phyloP scores from a whole-genome alignment of 1,140 invertebrate species.

The Argopecten irradians region DNA sequence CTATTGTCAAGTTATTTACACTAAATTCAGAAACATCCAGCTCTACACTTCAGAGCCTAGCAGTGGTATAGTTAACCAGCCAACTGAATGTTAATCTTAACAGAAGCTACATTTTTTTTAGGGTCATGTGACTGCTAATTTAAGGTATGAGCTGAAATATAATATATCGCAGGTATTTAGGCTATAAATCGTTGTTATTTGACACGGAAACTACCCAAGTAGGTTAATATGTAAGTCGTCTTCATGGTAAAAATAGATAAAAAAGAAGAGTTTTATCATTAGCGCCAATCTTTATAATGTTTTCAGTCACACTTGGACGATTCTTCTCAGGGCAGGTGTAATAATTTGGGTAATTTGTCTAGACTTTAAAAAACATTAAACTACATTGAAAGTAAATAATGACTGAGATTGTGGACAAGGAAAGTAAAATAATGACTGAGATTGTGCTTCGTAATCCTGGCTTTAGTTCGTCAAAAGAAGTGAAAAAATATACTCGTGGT shows the following conservation, averaged over 20 bases:
- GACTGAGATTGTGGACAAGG: neutral
- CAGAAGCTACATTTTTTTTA: constrained; percentile 10
- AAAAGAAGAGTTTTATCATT: neutral
- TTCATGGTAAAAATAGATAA: neutral
- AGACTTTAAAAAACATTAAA: neutral
- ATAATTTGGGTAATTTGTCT: neutral
- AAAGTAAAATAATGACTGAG: neutral
- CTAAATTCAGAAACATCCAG: neutral
- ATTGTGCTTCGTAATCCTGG: neutral
- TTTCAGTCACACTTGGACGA: neutral
- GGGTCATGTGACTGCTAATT: neutral
- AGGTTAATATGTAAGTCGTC: neutral
- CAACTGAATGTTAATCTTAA: neutral
- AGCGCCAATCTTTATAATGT: neutral
- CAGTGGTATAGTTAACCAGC: neutral
- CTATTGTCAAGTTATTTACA: neutral
- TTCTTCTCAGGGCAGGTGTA: neutral
- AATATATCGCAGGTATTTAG: neutral
- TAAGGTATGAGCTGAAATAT: neutral
- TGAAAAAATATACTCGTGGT: neutral
- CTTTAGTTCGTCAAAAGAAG: neutral
- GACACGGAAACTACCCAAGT: constrained; percentile 20
- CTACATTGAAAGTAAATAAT: neutral
- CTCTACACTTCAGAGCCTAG: neutral
- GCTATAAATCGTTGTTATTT: neutral